Conservation (phyloP, 1,140 invertebrate species). For the Drosophila bifasciata region DNA sequence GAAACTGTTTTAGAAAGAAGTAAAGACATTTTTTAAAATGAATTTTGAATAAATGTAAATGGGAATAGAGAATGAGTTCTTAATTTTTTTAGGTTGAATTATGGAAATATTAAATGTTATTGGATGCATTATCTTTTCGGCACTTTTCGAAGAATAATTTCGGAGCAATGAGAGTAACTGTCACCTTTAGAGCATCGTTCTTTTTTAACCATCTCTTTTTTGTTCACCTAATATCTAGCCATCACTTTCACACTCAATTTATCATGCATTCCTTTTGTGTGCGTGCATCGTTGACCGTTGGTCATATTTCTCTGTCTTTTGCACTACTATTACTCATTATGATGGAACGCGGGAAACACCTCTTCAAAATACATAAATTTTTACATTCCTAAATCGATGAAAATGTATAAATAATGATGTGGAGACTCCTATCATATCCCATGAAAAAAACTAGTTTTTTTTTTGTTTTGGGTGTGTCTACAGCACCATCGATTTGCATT, state of each 20-base stretch:
- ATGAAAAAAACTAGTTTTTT: neutral
- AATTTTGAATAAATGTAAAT: neutral
- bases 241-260: neutral
- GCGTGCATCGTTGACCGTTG: too few relatives aligned
- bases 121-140: too few relatives aligned
- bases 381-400: too few relatives aligned
- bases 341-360: too few relatives aligned
- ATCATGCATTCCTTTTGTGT: neutral
- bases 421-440: too few relatives aligned
- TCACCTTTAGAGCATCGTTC: too few relatives aligned
- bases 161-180: too few relatives aligned
- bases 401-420: too few relatives aligned
- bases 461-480: slow-evolving; percentile 15
- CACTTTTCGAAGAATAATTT: too few relatives aligned
- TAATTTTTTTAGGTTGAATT: too few relatives aligned
- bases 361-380: neutral
- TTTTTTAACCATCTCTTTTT: slow-evolving; percentile 3
- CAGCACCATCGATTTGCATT: slow-evolving; percentile 40
- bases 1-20: neutral
- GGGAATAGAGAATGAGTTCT: too few relatives aligned
- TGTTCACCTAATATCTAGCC: neutral
- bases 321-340: neutral
- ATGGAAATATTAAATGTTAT: too few relatives aligned
- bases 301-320: neutral
- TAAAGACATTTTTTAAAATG: slow-evolving; percentile 5